Evolutionary conservation across 2,113 vertebrate genomes (phyloP), one percentile per base, ranked within the genome.

Genomic region (Dicrurus megarhynchus): DNA sequence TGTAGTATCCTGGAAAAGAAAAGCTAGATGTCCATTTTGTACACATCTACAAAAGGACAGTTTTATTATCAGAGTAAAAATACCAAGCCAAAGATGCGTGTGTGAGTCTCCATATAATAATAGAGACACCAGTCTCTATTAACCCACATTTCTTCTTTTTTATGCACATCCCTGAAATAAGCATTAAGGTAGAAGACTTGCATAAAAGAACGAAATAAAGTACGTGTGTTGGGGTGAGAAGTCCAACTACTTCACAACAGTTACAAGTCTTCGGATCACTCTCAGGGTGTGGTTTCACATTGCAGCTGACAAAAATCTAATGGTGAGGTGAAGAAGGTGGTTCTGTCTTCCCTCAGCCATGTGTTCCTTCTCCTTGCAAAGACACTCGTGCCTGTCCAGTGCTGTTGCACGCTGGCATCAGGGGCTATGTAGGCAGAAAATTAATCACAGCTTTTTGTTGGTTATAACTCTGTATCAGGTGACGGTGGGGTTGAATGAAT

Each of bases 301-400:
- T n/a, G 76, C 76, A 75, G 50, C 56, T 86, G 35, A 86, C 53
- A 50, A 46, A 37, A n/a, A 26, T 46, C 12, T 89, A 3, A 27
- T 52, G 60, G 21, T 84, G 61, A 50, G 24, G 22, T 59, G 26
- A 63, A 86, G 64, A 35, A 67, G 39, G 11, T 67, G 47, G n/a
- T 61, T 69, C 19, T 13, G 32, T 70, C n/a, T 80, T 80, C 16
- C 22, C 16, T 49, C 21, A 57, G 71, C 76, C 10, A 2, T 24
- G 9, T 88, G 30, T 28, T 89, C 20, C 39, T 52, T 78, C 60
- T 73, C 11, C 56, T 86, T 79, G 39, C 17, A 41, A 11, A 86
- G 56, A 10, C 1, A 2, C 9, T 78, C 2, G 3, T 59, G 56
- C 21, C 35, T 84, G 44, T 56, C 42, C 2, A 4, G 0, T 77